Evolutionary conservation across 2,797 vertebrate species (phyloP).

Genomic region (Lithobates sylvaticus): DNA sequence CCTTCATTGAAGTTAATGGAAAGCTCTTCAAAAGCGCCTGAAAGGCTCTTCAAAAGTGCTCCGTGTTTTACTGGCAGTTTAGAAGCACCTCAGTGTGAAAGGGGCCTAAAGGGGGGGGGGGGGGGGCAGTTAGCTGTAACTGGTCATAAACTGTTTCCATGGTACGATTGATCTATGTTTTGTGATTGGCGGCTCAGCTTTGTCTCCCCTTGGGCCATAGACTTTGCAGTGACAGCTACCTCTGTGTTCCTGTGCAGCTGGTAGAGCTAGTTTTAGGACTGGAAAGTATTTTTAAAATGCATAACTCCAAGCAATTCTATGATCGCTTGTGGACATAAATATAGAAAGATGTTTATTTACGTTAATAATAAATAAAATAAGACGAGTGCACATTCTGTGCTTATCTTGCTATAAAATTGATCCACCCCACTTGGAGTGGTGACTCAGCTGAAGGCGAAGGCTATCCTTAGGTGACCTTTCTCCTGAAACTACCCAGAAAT

Average conservation of each 20-base stretch:
- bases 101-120: too few species aligned
- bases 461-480: slow-evolving; percentile 42
- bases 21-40: too few species aligned
- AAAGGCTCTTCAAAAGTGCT: too few species aligned
- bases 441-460: neutral
- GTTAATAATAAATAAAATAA: neutral
- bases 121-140: too few species aligned
- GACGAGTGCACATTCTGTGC: neutral
- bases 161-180: neutral
- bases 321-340: too few species aligned
- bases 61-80: too few species aligned
- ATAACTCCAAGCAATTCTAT: neutral
- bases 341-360: too few species aligned
- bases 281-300: neutral
- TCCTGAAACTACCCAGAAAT: slow-evolving; percentile 35
- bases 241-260: too few species aligned
- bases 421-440: neutral
- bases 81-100: too few species aligned
- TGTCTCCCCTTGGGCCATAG: neutral
- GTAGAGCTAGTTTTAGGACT: too few species aligned
- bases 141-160: neutral
- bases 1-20: too few species aligned
- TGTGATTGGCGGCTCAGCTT: neutral
- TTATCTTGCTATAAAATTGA: neutral
- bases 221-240: neutral